Evolutionary conservation across 2,888 invertebrate genomes (phyloP).

Genomic region (Cybosia mesomella): DNA sequence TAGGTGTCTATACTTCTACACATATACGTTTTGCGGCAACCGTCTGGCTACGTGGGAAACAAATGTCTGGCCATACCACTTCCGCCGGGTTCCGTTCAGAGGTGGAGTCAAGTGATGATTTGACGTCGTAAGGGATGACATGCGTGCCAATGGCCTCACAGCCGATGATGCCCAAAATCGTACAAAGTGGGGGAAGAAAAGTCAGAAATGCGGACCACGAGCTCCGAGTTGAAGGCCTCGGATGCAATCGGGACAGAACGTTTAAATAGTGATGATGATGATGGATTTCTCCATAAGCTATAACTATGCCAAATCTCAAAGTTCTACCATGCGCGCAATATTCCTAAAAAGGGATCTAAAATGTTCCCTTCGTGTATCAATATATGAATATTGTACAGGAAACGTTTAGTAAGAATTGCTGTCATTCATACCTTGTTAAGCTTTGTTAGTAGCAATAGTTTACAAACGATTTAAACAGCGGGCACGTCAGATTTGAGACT

Average conservation of each 20-base stretch:
- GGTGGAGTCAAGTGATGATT: too few relatives aligned
- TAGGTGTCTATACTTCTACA: too few relatives aligned
- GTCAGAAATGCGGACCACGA: not conserved
- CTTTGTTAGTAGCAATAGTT: constrained; percentile 21
- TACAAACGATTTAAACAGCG: constrained; percentile 16
- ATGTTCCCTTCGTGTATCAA: not conserved
- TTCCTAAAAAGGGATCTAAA: not conserved
- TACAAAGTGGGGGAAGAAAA: not conserved
- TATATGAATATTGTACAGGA: constrained; percentile 14
- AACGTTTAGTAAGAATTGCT: constrained; percentile 20
- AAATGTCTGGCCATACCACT: too few relatives aligned
- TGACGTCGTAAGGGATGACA: too few relatives aligned
- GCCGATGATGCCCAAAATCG: not conserved
- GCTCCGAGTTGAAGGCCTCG: not conserved
- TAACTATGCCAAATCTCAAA: not conserved
- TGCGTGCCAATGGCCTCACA: not conserved
- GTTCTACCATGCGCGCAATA: not conserved
- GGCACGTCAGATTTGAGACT: constrained; percentile 14
- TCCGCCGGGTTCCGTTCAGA: too few relatives aligned
- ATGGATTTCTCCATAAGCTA: not conserved
- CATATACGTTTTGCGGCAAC: too few relatives aligned
- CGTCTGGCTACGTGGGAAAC: too few relatives aligned
- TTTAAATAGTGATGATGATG: too few relatives aligned
- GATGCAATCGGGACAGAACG: too few relatives aligned
- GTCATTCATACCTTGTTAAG: constrained; percentile 25